Evolutionary conservation across 2,888 invertebrate species (phyloP), one percentile per base, ranked within the genome.

Genomic region (Sarcophaga subvicina): DNA sequence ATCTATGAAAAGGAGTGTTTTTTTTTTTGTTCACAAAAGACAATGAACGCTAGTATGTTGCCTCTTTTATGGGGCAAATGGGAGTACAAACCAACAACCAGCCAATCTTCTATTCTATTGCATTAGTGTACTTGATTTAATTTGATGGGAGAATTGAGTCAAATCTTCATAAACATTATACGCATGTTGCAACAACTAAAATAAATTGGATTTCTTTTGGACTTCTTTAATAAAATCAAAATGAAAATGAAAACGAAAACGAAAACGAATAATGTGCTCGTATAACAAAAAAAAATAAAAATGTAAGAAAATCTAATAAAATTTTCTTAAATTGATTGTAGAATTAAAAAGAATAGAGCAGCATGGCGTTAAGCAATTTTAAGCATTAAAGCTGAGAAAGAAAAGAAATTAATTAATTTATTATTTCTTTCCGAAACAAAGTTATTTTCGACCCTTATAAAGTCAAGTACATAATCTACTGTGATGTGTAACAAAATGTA

Each of bases 71-170:
- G 90, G 91, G 88, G 89, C 92, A 90, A 91, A 90, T 88, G 92
- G 91, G 92, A 92, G 89, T 90, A 90, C 63, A 82, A 82, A 75
- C 78, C 78, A 78, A 77, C 17, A 54, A 17, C 54, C 54, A 87
- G 62, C 90, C 90, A 90, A 90, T 90, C 89, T 91, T 90, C 76
- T 72, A 84, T 80, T 85, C 76, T 71, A 92, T 93, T 93, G 92
- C 92, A 92, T 93, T 92, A 92, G 89, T 89, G 88, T 87, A 86
- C 92, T 91, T 92, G 93, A 93, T 93, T 93, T 93, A 93, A 93
- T 93, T 93, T 92, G 93, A 92, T 91, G 91, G 90, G 93, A 93
- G 93, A 92, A 91, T 91, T 90, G 90, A 90, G 89, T 86, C 88
- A 85, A 87, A 60, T 83, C 72, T 80, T 85, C 85, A 63, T 62